These are phyloP conservation scores for Platysteira castanea DNA, from an alignment of 2,113 vertebrate species.

Conservation along the genomic window DNA sequence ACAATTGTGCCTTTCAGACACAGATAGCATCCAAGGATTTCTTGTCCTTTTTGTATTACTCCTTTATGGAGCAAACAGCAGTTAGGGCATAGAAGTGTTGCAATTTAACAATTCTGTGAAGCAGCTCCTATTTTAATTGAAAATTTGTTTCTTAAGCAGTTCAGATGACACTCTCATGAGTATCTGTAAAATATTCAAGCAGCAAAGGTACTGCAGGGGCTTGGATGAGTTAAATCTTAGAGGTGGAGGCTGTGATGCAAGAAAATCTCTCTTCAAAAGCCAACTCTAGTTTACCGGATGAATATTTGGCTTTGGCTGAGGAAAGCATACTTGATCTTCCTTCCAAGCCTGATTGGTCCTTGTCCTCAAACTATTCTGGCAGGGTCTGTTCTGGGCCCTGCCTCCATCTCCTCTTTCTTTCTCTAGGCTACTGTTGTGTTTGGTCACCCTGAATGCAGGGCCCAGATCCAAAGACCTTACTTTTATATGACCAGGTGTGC, in stretches of 20 bases:
- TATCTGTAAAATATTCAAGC: not conserved
- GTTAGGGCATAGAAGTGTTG: not conserved
- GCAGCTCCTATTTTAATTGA: not conserved
- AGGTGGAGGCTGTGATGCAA: not conserved
- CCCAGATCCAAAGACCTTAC: not conserved
- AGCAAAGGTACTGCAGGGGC: not conserved
- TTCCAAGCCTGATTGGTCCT: not conserved
- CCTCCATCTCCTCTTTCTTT: not conserved
- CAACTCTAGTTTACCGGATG: not conserved
- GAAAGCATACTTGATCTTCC: conserved; percentile 1
- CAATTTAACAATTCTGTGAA: not conserved
- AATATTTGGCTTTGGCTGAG: conserved; percentile 8
- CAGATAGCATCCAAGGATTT: not conserved
- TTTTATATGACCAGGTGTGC: not conserved
- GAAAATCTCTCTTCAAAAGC: not conserved
- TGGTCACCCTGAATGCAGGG: not conserved
- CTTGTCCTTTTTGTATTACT: not conserved
- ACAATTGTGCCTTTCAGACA: not conserved
- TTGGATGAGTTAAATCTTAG: conserved; percentile 11
- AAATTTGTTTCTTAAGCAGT: not conserved
- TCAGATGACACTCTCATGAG: not conserved
- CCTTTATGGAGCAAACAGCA: not conserved
- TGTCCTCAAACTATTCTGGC: conserved; percentile 33
- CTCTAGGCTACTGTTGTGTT: not conserved
- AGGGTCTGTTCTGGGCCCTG: not conserved